Base-by-base conservation (phyloP, 2,888 invertebrate genomes). In the Epistrophe eligans region DNA sequence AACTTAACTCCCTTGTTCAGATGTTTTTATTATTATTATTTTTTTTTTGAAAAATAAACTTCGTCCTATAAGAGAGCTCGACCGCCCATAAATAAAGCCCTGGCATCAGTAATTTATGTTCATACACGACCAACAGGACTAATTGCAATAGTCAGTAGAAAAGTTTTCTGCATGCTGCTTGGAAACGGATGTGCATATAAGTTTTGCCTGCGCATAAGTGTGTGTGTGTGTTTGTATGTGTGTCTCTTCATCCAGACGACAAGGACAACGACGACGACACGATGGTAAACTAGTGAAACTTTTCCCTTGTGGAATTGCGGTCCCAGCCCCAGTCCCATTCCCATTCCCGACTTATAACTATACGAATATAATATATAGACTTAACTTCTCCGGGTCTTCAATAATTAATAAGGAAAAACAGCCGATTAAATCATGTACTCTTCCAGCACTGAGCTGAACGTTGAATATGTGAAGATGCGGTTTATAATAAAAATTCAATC, bases 101-200 rank as follows among this genome's bases (percentile, higher is more conserved):
- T 88, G 89, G 88, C 89, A 84, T 88, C 88, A 64, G 88, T 89
- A 89, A 89, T 89, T 89, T 89, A 89, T 89, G 89, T 85, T 89
- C 87, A 79, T 87, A 83, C 83, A 87, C 87, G 83, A 83, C 84
- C 84, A 89, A 82, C 89, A 89, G 85, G 88, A 89, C 89, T 89
- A 89, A 89, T 89, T 89, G 88, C 89, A 89, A 88, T 89, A 88
- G 89, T 88, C 84, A 85, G 88, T 88, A 84, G 87, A 88, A 89
- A 88, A 89, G 79, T 88, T 89, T 88, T 76, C 85, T 89, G 89
- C 88, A 89, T 89, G 89, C 88, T 89, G 88, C 85, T 81, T 77
- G 72, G 66, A 50, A 84, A 79, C 79, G 84, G 79, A 79, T 79
- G 70, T 83, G 83, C 82, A 82, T 70, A 80, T 70, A 40, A 66